Base-by-base conservation (phyloP, 53 echinoderm and acorn worm genomes). In the Henricia sp. region DNA sequence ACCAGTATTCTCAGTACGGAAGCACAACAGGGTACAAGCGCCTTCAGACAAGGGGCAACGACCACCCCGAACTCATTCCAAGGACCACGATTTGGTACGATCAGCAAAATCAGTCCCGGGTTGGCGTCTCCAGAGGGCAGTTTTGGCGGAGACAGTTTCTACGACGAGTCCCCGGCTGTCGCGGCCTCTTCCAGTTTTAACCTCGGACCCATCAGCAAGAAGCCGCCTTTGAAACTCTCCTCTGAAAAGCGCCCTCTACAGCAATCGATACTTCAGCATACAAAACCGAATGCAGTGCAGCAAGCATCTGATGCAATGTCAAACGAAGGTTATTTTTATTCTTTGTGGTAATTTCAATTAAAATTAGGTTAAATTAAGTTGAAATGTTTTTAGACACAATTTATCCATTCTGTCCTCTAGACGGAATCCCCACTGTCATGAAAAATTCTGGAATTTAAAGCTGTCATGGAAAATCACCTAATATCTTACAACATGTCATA, bases 61-160 rank as follows among this genome's bases (percentile, higher is more conserved):
- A 77, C 75, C 11, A 87, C 69, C 41, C 52, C n/a, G n/a, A n/a
- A n/a, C n/a, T n/a, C 80, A 40, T 70, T 78, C 16, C 75, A 68
- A 77, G 41, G 55, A 17, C 68, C 41, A 27, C 10, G 41, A 1
- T 56, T 76, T 9, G 44, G 52, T 33, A 66, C 40, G 50, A 37
- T 80, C 77, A 57, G 59, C 58, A 68, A 57, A 46, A 77, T 41
- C 30, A 69, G 71, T 40, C 76, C 85, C 6, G 70, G 77, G 10
- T 77, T 57, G 35, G 48, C 70, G 48, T 89, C 83, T 29, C 89
- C 84, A 50, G 67, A 55, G 9, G 68, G 37, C 44, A 37, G 46
- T 57, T 44, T 77, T 66, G 88, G 91, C 6, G 91, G 91, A 14
- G 91, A 91, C 51, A 78, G 91, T 84, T 91, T 91, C 88, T 84